Evolutionary conservation across 2,797 vertebrate species (phyloP).

Genomic region (Linurgus olivaceus): DNA sequence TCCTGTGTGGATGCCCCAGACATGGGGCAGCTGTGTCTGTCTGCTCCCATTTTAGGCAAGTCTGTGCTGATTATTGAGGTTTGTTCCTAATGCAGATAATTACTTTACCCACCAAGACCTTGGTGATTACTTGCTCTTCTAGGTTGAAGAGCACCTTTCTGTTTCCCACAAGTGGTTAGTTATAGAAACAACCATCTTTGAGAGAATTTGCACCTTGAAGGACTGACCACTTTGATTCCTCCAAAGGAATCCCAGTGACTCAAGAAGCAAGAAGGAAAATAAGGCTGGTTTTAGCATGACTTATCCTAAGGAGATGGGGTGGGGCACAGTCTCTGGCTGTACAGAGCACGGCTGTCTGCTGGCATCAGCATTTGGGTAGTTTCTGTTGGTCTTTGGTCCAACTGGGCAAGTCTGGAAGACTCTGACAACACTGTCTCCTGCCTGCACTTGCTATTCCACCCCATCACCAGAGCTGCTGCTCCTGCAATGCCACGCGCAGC

Average conservation of each 20-base stretch:
- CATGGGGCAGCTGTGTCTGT: neutral
- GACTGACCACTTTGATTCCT: conserved; percentile 12
- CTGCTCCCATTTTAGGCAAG: neutral
- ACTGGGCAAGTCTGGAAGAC: neutral
- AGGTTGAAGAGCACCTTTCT: conserved; percentile 31
- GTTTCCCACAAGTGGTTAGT: neutral
- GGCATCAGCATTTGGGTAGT: neutral
- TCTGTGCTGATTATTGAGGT: neutral
- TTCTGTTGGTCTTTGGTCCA: neutral
- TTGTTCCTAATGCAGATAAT: neutral
- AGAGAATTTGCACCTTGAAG: neutral
- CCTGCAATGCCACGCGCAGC: neutral
- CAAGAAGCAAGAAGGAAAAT: conserved; percentile 30
- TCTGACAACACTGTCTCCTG: neutral
- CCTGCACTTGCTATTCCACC: conserved; percentile 4
- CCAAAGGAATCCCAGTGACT: conserved; percentile 38
- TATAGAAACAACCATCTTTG: neutral
- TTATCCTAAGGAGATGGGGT: conserved; percentile 12
- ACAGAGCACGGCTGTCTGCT: conserved; percentile 6
- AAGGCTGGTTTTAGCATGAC: conserved; percentile 57
- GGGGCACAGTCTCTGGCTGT: neutral
- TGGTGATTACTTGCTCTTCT: conserved; percentile 9
- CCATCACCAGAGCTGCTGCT: conserved; percentile 36
- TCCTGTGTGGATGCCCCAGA: neutral
- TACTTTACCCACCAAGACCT: neutral